Conservation (phyloP, 2,797 vertebrate species). For the Okamejei kenojei region DNA sequence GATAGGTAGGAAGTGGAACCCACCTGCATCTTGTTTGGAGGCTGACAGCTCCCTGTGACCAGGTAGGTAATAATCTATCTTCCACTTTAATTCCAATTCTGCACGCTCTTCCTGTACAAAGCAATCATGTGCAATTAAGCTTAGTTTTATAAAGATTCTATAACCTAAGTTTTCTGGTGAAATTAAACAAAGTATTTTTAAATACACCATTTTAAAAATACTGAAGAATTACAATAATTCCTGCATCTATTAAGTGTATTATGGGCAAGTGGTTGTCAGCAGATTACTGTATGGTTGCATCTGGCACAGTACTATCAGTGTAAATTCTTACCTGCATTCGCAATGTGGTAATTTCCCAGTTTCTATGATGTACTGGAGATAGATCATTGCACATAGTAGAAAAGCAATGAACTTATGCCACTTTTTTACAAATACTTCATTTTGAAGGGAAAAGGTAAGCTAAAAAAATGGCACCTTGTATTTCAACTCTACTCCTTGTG, state of each 20-base stretch:
- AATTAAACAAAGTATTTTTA: slow-evolving; percentile 29
- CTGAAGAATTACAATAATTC: not conserved
- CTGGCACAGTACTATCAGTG: not conserved
- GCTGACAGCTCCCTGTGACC: slow-evolving; percentile 39
- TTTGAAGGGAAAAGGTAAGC: too few species aligned
- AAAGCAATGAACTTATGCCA: not conserved
- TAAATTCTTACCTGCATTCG: not conserved
- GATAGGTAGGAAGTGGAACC: not conserved
- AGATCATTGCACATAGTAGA: not conserved
- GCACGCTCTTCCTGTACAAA: slow-evolving; percentile 40
- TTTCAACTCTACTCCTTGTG: too few species aligned
- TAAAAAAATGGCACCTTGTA: too few species aligned
- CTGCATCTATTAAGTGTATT: not conserved
- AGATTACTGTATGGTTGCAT: too few species aligned
- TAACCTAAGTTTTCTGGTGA: not conserved
- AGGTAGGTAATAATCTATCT: slow-evolving; percentile 42
- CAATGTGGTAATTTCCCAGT: not conserved
- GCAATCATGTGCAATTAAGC: not conserved
- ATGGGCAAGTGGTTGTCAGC: not conserved
- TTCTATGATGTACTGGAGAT: not conserved
- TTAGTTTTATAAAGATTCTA: not conserved
- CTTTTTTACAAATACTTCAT: not conserved
- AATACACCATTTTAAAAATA: not conserved
- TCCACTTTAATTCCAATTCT: slow-evolving; percentile 35
- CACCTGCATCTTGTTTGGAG: slow-evolving; percentile 24